A percentile compares a stretch with the other conserved stretches of the same genome.
phyloP scores from a whole-genome alignment of 2,888 invertebrate genomes.

The Rugalucina vietnamica region DNA sequence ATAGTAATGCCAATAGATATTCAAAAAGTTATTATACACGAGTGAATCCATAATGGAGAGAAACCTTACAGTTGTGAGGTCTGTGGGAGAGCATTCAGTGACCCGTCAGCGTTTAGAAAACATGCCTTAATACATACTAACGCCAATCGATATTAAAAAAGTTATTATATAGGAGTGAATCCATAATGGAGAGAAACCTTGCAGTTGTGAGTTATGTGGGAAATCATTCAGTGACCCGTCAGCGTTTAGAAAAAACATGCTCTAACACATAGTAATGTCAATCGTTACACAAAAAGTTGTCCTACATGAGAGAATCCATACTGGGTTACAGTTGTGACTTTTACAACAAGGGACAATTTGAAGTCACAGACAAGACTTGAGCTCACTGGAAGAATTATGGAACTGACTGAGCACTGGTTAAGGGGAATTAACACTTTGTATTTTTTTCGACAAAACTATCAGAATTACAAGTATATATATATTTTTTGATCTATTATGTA shows the following conservation, averaged over 20 bases:
- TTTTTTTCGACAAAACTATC: too few species aligned
- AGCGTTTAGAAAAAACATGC: background rate
- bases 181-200: background rate
- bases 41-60: background rate
- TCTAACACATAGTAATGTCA: background rate
- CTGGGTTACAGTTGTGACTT: too few species aligned
- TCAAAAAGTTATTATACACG: background rate
- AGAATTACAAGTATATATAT: too few species aligned
- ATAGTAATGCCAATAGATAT: background rate
- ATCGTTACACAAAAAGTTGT: background rate
- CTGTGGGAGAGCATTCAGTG: background rate
- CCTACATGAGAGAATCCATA: background rate
- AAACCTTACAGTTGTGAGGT: background rate
- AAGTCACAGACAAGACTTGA: too few species aligned
- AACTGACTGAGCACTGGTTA: too few species aligned
- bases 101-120: background rate
- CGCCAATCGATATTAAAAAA: too few species aligned
- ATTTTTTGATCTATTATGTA: too few species aligned
- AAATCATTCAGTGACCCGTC: background rate
- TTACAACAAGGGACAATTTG: too few species aligned
- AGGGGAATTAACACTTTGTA: too few species aligned
- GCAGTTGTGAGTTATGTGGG: background rate
- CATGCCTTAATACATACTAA: too few species aligned
- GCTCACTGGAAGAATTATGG: too few species aligned
- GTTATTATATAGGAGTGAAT: background rate